Evolutionary conservation across 2,888 invertebrate genomes (phyloP).

Genomic region (Drosophila subsilvestris): DNA sequence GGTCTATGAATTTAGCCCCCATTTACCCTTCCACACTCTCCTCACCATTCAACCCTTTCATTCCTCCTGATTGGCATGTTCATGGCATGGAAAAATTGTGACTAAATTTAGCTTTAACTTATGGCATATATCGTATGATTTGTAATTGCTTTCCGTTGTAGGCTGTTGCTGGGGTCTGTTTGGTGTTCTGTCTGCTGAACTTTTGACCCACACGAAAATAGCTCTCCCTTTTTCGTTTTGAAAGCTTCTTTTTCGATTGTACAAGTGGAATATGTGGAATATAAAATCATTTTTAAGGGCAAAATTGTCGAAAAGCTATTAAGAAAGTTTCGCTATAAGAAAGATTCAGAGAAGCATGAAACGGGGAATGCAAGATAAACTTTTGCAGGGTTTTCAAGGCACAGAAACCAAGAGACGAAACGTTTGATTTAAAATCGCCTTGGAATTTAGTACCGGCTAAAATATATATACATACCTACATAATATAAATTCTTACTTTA

Average conservation of each 20-base stretch:
- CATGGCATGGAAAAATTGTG: constrained; percentile 48
- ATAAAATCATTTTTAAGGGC: constrained; percentile 11
- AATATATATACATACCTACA: too few species aligned
- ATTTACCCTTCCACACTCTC: constrained; percentile 5
- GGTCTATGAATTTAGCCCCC: constrained; percentile 45
- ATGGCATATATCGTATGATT: constrained; percentile 40
- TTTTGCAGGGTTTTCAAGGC: too few species aligned
- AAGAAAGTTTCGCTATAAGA: neutral
- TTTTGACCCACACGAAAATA: constrained; percentile 66
- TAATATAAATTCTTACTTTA: neutral
- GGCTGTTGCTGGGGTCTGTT: constrained; percentile 5
- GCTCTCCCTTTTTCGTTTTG: constrained; percentile 1
- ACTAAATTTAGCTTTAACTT: constrained; percentile 65
- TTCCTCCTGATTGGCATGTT: constrained; percentile 62
- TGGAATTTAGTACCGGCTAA: neutral
- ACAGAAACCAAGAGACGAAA: too few species aligned
- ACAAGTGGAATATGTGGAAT: neutral
- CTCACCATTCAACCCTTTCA: neutral
- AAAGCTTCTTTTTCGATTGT: constrained; percentile 1
- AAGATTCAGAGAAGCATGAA: neutral
- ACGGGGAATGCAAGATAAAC: too few species aligned
- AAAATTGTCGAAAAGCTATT: neutral
- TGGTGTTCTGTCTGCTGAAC: constrained; percentile 54
- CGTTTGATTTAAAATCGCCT: too few species aligned
- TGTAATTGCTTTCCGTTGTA: neutral